Conservation (phyloP, 1,140 invertebrate species). For the Spodoptera frugiperda region DNA sequence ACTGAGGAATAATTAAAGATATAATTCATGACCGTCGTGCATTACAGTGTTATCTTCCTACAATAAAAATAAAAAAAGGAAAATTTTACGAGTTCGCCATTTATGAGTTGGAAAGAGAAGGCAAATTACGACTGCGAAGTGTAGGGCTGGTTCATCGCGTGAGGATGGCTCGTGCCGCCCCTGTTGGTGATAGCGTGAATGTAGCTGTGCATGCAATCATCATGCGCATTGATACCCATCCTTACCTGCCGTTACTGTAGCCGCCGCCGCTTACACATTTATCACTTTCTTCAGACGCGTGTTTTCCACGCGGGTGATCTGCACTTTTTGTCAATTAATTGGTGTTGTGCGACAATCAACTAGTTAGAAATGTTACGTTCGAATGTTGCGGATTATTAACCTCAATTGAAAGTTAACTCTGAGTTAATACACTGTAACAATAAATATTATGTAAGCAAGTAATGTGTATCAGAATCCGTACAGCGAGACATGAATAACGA, state of each 20-base stretch:
- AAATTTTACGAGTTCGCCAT: slow-evolving; percentile 27
- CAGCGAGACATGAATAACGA: no score
- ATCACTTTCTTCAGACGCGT: slow-evolving; percentile 46
- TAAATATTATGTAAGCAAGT: no score
- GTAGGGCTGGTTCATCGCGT: slow-evolving; percentile 21
- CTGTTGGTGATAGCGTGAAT: slow-evolving; percentile 44
- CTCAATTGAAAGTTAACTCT: slow-evolving; percentile 21
- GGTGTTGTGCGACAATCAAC: slow-evolving; percentile 1
- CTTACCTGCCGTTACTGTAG: slow-evolving; percentile 15
- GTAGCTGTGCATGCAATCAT: slow-evolving; percentile 44
- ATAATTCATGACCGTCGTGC: slow-evolving; percentile 19
- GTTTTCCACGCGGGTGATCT: slow-evolving; percentile 14
- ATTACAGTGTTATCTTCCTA: slow-evolving; percentile 14
- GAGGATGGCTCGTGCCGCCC: slow-evolving; percentile 35
- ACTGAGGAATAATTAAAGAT: slow-evolving; percentile 25
- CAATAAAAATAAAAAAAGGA: slow-evolving; percentile 38
- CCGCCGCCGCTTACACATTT: slow-evolving; percentile 31
- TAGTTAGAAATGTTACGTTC: not conserved
- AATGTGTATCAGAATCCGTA: no score
- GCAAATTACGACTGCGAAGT: slow-evolving; percentile 24
- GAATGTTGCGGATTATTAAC: slow-evolving; percentile 12
- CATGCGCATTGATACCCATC: slow-evolving; percentile 39
- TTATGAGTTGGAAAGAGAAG: slow-evolving; percentile 14
- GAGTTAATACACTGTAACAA: not conserved
- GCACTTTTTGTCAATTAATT: slow-evolving; percentile 37